phyloP scores from a whole-genome alignment of 2,888 invertebrate genomes.

The Ischnus inquisitorius region DNA sequence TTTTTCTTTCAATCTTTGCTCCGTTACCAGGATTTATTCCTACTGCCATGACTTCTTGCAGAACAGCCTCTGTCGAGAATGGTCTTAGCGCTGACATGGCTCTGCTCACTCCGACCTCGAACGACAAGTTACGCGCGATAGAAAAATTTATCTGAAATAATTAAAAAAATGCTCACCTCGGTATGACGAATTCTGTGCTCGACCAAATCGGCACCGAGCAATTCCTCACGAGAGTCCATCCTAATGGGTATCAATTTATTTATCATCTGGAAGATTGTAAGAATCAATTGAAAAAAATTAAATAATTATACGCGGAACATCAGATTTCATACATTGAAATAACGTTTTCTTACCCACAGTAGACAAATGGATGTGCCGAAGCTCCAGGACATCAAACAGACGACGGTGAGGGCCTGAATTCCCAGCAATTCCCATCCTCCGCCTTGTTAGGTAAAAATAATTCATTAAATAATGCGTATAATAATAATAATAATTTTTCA shows the following conservation, averaged over 20 bases:
- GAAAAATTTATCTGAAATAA: neutral
- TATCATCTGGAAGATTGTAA: constrained; percentile 85
- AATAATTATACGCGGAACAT: constrained; percentile 9
- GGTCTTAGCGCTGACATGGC: constrained; percentile 91
- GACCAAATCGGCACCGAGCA: constrained; percentile 95
- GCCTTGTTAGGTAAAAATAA: constrained; percentile 84
- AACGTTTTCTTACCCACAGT: constrained; percentile 88
- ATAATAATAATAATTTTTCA: too few species aligned
- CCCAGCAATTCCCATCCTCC: constrained; percentile 96
- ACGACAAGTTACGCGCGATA: neutral
- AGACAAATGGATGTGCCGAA: constrained; percentile 90
- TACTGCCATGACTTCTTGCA: constrained; percentile 86
- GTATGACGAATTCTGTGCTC: constrained; percentile 94
- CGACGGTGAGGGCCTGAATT: constrained; percentile 91
- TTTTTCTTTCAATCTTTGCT: too few species aligned
- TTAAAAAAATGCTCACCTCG: constrained; percentile 86
- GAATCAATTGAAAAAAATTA: constrained; percentile 47
- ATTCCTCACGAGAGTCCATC: constrained; percentile 94
- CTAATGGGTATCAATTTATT: constrained; percentile 93
- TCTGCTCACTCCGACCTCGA: constrained; percentile 89
- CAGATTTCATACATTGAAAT: neutral
- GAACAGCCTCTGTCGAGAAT: constrained; percentile 86
- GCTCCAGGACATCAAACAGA: constrained; percentile 92
- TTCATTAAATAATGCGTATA: neutral
- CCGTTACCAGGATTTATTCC: constrained; percentile 91